Evolutionary conservation across 2,888 invertebrate genomes (phyloP), one percentile per base, ranked within the genome.

Genomic region (Spodoptera exigua): DNA sequence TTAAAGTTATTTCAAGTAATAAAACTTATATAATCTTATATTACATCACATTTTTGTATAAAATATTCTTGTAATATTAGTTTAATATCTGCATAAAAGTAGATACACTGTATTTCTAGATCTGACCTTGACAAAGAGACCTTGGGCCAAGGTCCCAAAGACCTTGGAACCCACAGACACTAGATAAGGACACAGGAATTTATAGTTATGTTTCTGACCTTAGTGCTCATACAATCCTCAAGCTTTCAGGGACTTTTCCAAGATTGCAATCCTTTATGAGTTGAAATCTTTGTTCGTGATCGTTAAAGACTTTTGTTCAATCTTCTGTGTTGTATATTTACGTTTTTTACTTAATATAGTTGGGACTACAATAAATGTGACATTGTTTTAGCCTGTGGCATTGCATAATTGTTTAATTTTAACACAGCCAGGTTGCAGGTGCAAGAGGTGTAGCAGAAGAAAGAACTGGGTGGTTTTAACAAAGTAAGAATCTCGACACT

Each of bases 161-260:
- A 74, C 74, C 71, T 77, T 76, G 55, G 39, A 53, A 47, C 17
- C 35, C 44, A 53, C 54, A 54, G 70, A 52, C 56, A 55, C 39
- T 45, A 46, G 63, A 58, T 62, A 63, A 66, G 69, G 62, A 51
- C 62, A 46, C 51, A 4, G 45, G 16, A 61, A 58, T 69, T 65
- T 48, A 74, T 61, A 44, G 61, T 53, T 27, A 27, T 27, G 36
- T 57, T 46, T 21, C 17, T 44, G 60, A 71, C 71, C 61, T 71
- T 61, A 49, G 40, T 2, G 14, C 17, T 36, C 55, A 35, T 16
- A 40, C 55, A 27, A 37, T 41, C 49, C 55, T 46, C 3, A 27
- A 45, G 65, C 12, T 55, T 37, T 71, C 54, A 62, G 2, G 71
- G 52, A 43, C 52, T 1, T 13, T 34, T 40, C 12, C 32, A 32